phyloP scores from a whole-genome alignment of 37 sponge, comb jelly and placozoan genomes.

The Geodia barretti region DNA sequence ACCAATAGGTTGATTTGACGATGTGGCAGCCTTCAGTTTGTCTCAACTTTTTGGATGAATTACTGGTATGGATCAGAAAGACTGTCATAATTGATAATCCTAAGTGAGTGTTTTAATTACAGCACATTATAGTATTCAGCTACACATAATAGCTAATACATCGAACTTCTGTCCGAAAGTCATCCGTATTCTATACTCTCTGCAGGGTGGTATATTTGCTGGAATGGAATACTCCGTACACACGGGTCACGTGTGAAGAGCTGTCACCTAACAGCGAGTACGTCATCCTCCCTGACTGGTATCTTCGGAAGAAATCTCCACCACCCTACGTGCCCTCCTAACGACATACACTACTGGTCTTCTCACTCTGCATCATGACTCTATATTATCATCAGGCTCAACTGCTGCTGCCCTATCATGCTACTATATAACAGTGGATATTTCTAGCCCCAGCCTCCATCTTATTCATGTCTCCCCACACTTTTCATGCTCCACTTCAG shows the following conservation, averaged over 20 bases:
- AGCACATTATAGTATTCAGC: neutral
- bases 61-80: constrained; percentile 79
- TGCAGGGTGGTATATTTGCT: constrained; percentile 67
- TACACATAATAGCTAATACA: no score
- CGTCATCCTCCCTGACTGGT: constrained; percentile 79
- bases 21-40: constrained; percentile 86
- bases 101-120: constrained; percentile 23
- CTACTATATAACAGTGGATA: no score
- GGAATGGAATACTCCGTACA: constrained; percentile 71
- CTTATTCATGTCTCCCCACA: no score
- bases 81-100: constrained; percentile 61
- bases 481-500: no score
- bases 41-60: constrained; percentile 78
- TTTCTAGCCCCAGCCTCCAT: no score
- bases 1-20: constrained; percentile 37
- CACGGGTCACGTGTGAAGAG: constrained; percentile 52
- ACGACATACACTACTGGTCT: no score
- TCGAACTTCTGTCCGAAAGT: no score
- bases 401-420: no score
- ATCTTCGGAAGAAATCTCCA: constrained; percentile 28
- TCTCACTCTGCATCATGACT: no score
- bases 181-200: neutral
- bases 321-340: no score
- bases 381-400: no score
- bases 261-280: constrained; percentile 27